Base-by-base conservation (phyloP, 2,888 invertebrate genomes). In the Stenodera caucasica region DNA sequence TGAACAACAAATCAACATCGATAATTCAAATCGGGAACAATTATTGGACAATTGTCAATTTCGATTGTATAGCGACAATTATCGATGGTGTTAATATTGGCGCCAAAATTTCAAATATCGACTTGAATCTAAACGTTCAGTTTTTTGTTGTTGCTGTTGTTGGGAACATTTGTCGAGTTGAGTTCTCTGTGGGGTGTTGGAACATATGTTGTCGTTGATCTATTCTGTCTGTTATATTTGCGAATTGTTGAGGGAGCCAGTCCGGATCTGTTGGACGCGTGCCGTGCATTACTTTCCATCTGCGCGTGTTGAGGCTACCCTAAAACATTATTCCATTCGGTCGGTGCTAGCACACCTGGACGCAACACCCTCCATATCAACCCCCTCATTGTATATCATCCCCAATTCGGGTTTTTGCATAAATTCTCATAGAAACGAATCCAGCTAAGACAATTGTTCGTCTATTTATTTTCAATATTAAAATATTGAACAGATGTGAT, bases 271-370 rank as follows among this genome's bases (percentile, higher is more conserved):
- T 50, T 57, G 51, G 57, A 65, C 60, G 68, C 63, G 67, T 64
- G 65, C 64, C 45, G 59, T 62, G 61, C 57, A 57, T 66, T 66
- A 61, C 60, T 59, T 21, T 49, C 57, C 69, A 67, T 69, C 67
- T 68, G 68, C 61, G 65, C 66, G 63, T 60, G 58, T 57, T 68
- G 45, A 57, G 58, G 57, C 57, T 51, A 60, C 63, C 63, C 63
- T 49, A 56, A n/a, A 18, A 33, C 37, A 49, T 63, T 60, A 69
- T 71, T 72, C 72, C 67, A 72, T 70, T 74, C 69, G 69, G 69
- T 70, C 69, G 71, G 72, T 72, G 68, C 70, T 67, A 68, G 70
- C 67, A 72, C 75, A 75, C 75, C 75, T 75, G 75, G 75, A 67
- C n/a, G 21, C 18, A 65, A 64, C 70, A 71, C 73, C 74, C 37